A percentile compares a stretch with the other conserved stretches of the same genome.
Conservation (phyloP, 1,140 invertebrate genomes). For the Drosophila oshimai region DNA sequence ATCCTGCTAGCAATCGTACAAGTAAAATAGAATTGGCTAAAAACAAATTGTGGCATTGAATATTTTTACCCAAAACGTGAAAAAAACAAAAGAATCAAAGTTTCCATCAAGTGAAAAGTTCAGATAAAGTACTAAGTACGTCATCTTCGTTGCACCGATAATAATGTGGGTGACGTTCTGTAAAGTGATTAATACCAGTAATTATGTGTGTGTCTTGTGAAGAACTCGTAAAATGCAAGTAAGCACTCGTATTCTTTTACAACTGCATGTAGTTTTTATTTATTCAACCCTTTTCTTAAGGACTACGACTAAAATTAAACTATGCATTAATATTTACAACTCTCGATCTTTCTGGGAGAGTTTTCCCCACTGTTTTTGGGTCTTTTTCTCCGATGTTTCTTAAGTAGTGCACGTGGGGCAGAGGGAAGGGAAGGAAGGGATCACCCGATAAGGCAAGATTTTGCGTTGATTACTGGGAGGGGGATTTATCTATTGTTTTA, state of each 20-base stretch:
- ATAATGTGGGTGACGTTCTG: background rate
- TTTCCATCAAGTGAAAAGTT: no score
- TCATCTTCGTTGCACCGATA: no score
- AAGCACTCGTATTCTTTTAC: background rate
- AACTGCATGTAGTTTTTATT: conserved; percentile 42
- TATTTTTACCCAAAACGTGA: no score
- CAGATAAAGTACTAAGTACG: no score
- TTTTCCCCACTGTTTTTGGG: background rate
- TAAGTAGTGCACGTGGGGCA: background rate
- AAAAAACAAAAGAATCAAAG: no score
- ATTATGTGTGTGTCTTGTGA: background rate
- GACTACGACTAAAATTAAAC: conserved; percentile 46
- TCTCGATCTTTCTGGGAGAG: conserved; percentile 4
- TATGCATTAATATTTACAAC: conserved; percentile 53
- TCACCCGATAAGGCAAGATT: background rate
- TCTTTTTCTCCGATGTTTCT: background rate
- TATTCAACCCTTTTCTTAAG: conserved; percentile 52
- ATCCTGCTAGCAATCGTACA: no score
- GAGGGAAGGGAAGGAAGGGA: background rate
- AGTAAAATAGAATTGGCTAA: no score
- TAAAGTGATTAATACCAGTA: background rate
- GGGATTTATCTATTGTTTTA: background rate
- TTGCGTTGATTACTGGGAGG: background rate
- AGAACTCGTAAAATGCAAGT: background rate
- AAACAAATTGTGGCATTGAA: no score